Evolutionary conservation across 2,797 vertebrate species (phyloP).

Genomic region (Falco columbarius): DNA sequence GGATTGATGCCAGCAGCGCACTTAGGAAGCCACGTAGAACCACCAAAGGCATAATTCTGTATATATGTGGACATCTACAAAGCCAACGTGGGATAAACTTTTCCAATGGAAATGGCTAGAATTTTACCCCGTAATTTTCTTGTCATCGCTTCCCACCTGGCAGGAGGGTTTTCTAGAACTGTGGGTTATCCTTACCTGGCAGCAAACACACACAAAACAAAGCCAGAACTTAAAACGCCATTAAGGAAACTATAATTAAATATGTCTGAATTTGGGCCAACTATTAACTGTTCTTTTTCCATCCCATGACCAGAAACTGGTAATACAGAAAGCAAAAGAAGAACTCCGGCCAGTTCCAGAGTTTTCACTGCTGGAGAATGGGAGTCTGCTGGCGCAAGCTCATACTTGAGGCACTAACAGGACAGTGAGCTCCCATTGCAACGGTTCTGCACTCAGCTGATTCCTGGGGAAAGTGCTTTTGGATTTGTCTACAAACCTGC

Average conservation of each 20-base stretch:
- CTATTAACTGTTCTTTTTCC: background rate
- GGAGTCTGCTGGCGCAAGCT: background rate
- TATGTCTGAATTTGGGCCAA: background rate
- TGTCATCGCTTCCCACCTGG: background rate
- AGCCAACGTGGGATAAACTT: background rate
- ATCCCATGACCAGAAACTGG: background rate
- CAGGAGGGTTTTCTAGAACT: background rate
- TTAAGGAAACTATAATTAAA: background rate
- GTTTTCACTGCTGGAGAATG: background rate
- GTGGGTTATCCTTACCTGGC: background rate
- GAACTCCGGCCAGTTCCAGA: background rate
- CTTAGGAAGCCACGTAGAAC: background rate
- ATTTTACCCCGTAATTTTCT: background rate
- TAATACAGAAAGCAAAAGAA: background rate
- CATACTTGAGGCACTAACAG: rapidly evolving
- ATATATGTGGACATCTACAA: background rate
- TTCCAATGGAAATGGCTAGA: background rate
- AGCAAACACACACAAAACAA: background rate
- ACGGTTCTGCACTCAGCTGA: background rate
- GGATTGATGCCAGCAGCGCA: background rate
- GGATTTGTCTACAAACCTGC: background rate
- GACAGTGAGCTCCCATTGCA: background rate
- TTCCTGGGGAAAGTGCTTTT: background rate
- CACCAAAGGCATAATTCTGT: background rate
- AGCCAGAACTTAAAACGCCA: background rate